Evolutionary conservation across 2,888 invertebrate species (phyloP), one percentile per base, ranked within the genome.

Genomic region (Lepidocyrtoides sp.): DNA sequence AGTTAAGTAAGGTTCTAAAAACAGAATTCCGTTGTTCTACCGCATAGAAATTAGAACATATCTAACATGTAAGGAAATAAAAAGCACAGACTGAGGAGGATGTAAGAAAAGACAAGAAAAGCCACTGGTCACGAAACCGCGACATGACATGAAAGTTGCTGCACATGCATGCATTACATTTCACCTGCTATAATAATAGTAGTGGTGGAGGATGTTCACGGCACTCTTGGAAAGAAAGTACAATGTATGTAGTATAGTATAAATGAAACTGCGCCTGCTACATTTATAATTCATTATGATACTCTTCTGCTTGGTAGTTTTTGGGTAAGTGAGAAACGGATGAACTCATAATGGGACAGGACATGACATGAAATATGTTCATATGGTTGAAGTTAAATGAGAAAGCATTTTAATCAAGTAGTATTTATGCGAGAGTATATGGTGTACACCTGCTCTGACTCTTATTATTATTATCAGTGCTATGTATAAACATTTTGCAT

Each of bases 271-370:
- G 48, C 12, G n/a, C 2, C 17, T 36, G 5, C 8, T 36, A 17
- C 66, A 36, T 57, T 60, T n/a, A 82, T 60, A 82, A 79, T 79
- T 69, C 44, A 72, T 72, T 44, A 20, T 20, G 72, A 23, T 23
- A 12, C 12, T 72, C 12, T n/a, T 20, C 23, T 44, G 23, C 2
- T 17, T 5, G 2, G 17, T 41, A 12, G 41, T 10, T 75, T 44
- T 75, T 75, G 75, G 82, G 41, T 63, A 63, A 60, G 63, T 36
- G 63, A 23, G 44, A 44, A 63, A 63, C 44, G 26, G 60, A 82
- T 81, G 81, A 81, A 57, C 54, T 54, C 32, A 57, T 81, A 81
- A 81, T 81, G 20, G n/a, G 41, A 81, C 81, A 60, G 17, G 81
- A 57, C 81, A 81, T 36, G 57, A 57, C 81, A 36, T 54, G 32